A percentile compares a stretch with the other conserved stretches of the same genome.
Conservation (phyloP, 2,113 vertebrate species). For the Thamnaconus septentrionalis region DNA sequence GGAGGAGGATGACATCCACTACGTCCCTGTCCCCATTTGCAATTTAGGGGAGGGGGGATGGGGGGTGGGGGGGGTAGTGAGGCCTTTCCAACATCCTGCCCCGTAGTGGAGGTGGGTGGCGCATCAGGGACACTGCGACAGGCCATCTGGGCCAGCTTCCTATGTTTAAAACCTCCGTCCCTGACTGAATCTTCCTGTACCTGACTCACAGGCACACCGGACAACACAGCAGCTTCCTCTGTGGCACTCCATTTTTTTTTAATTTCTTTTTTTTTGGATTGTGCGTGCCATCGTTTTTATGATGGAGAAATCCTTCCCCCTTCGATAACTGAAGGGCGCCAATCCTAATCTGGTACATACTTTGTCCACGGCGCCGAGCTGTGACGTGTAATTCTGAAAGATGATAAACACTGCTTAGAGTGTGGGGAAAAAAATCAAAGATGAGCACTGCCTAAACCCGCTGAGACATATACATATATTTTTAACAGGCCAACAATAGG, state of each 20-base stretch:
- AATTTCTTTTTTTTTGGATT: constrained; percentile 11
- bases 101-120: constrained; percentile 49
- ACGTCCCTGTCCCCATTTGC: constrained; percentile 48
- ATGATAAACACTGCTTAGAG: constrained; percentile 19
- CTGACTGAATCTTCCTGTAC: constrained; percentile 77
- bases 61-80: constrained; percentile 48
- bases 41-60: constrained; percentile 53
- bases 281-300: constrained; percentile 61
- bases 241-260: constrained; percentile 13
- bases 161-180: constrained; percentile 65
- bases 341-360: constrained; percentile 13
- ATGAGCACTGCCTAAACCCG: constrained; percentile 4
- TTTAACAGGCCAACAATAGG: constrained; percentile 31
- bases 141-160: constrained; percentile 77
- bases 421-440: constrained; percentile 7
- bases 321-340: constrained; percentile 15
- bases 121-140: constrained; percentile 68
- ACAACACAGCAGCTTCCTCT: constrained; percentile 66
- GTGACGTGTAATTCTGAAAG: constrained; percentile 21
- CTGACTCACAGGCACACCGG: constrained; percentile 70
- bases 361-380: background rate
- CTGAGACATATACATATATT: constrained; percentile 16
- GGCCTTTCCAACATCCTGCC: constrained; percentile 76
- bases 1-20: constrained; percentile 62
- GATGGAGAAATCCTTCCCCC: constrained; percentile 57